These are phyloP conservation scores for Drosophila pseudotalamancana DNA, from an alignment of 2,888 invertebrate species.

Conservation along the genomic window DNA sequence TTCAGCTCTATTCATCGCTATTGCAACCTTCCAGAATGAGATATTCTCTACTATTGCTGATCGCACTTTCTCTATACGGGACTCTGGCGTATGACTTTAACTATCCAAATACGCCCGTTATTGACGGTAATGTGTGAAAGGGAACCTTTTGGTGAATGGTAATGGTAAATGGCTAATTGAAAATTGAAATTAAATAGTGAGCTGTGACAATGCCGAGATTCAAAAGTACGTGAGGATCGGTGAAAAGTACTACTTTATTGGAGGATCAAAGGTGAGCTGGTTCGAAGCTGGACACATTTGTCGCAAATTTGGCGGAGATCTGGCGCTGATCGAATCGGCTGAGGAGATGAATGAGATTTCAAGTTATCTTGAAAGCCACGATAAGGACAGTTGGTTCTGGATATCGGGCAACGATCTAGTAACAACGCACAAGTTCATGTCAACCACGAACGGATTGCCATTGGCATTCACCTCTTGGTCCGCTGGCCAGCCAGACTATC, in stretches of 20 bases:
- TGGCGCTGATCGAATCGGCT: conserved; percentile 35
- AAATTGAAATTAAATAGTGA: conserved; percentile 4
- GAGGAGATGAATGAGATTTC: conserved; percentile 37
- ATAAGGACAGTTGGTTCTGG: conserved; percentile 17
- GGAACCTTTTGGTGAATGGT: too few species aligned
- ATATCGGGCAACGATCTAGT: conserved; percentile 37
- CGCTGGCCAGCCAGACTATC: conserved; percentile 23
- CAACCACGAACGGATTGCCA: conserved; percentile 18
- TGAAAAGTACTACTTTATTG: conserved; percentile 36
- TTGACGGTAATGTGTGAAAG: too few species aligned
- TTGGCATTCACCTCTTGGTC: conserved; percentile 30
- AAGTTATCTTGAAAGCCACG: not conserved
- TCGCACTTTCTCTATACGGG: conserved; percentile 7
- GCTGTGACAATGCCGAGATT: conserved; percentile 1
- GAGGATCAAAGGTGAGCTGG: conserved; percentile 22
- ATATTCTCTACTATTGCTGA: not conserved
- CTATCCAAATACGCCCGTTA: too few species aligned
- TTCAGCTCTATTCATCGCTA: too few species aligned
- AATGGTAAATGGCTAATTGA: too few species aligned
- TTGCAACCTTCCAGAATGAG: conserved; percentile 18
- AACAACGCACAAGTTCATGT: not conserved
- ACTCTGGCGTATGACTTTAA: conserved; percentile 8
- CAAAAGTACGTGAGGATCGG: conserved; percentile 22
- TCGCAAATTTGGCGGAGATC: conserved; percentile 38
- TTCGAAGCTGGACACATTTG: conserved; percentile 35